Evolutionary conservation across 2,113 vertebrate genomes (phyloP), one percentile per base, ranked within the genome.

Genomic region (Potamarius usumacintae): DNA sequence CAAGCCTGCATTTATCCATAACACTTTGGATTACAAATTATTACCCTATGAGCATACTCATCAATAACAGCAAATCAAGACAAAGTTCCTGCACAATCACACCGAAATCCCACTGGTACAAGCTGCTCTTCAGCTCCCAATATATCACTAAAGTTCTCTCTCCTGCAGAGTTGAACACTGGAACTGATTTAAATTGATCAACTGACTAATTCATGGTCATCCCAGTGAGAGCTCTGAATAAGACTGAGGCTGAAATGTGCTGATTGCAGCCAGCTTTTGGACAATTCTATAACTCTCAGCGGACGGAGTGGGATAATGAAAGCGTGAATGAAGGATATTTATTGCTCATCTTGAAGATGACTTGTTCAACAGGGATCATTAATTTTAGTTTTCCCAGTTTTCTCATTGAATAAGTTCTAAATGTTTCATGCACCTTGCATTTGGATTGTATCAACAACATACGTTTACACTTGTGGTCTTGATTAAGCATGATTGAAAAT

Each of bases 131-230:
- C 18, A 67, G 14, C 20, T 20, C 20, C 52, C 48, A 25, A 83
- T 82, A 30, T 83, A 89, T 87, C 82, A 76, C 69, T 52, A 72
- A 77, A 34, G 25, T 53, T 88, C 78, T 81, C 79, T 82, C 53
- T 14, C 30, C 84, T 83, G 69, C 77, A 67, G 52, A 85, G 52
- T 7, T 55, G 87, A 55, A 82, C 82, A 82, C 72, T 88, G 83
- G 72, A 55, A 82, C 60, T 88, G 87, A 89, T 83, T 82, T 52
- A 57, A 88, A 65, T 79, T 60, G 81, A 89, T 88, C 84, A 86
- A 78, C 89, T 27, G 53, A 25, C 82, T 87, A 79, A 89, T 89
- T 72, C 82, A 69, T 34, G 52, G 79, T 15, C 62, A 57, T 67
- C 27, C 52, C 62, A 17, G 58, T 65, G n/a, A 84, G 72, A 60